phyloP scores from a whole-genome alignment of 2,888 invertebrate genomes.

The Brachylomia viminalis region DNA sequence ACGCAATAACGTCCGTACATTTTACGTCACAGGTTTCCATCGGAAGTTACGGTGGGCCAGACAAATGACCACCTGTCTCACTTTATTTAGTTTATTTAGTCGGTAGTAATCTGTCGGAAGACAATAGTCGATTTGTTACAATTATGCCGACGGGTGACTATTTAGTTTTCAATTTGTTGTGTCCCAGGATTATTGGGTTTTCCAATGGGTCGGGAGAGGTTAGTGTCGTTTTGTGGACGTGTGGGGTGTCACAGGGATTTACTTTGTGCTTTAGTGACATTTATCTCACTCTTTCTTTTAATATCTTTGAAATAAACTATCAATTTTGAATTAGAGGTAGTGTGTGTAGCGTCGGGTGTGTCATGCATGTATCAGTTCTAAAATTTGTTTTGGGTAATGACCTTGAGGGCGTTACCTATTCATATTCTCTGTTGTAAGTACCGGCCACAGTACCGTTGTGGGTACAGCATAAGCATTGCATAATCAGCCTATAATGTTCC shows the following conservation, averaged over 20 bases:
- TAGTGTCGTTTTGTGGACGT: slow-evolving; percentile 42
- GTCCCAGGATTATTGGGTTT: slow-evolving; percentile 55
- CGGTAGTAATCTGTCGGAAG: slow-evolving; percentile 49
- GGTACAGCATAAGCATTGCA: too few relatives aligned
- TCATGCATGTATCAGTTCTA: too few relatives aligned
- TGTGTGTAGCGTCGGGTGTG: neutral
- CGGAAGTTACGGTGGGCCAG: slow-evolving; percentile 54
- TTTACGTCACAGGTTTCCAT: slow-evolving; percentile 15
- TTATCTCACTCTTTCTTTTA: slow-evolving; percentile 10
- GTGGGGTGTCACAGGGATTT: slow-evolving; percentile 1
- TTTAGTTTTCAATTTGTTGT: slow-evolving; percentile 63
- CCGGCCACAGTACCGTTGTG: neutral
- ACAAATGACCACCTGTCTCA: slow-evolving; percentile 54
- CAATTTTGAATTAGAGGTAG: neutral
- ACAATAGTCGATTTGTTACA: slow-evolving; percentile 64
- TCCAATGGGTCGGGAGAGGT: slow-evolving; percentile 15
- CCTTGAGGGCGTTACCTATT: neutral
- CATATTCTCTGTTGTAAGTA: neutral
- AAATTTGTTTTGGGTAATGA: too few relatives aligned
- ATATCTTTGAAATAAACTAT: neutral
- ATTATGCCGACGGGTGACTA: slow-evolving; percentile 62
- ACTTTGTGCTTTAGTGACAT: neutral
- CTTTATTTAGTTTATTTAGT: slow-evolving; percentile 61
- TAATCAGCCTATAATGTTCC: too few relatives aligned
- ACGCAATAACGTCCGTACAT: slow-evolving; percentile 37